A percentile compares a stretch with the other conserved stretches of the same genome.
Evolutionary conservation across 1,140 invertebrate genomes (phyloP).

Genomic region (Meloidogyne floridensis): DNA sequence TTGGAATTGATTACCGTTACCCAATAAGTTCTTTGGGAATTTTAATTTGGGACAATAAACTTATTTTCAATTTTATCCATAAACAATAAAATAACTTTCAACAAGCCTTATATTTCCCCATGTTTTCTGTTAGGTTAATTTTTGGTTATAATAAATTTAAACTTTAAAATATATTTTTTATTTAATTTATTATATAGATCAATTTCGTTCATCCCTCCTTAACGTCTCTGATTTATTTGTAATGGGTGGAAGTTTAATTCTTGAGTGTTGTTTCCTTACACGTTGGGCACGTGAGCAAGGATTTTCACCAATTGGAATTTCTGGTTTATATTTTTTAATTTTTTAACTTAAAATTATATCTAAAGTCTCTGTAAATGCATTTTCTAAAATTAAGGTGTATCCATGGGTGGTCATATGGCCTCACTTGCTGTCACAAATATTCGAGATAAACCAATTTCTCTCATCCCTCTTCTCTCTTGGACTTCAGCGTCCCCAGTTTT

Average conservation of each 20-base stretch:
- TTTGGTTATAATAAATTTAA: too few species aligned
- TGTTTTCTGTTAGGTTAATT: too few species aligned
- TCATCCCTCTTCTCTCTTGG: slow-evolving; percentile 94
- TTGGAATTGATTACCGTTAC: too few species aligned
- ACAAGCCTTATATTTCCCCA: too few species aligned
- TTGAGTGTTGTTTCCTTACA: slow-evolving; percentile 87
- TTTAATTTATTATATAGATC: slow-evolving; percentile 48
- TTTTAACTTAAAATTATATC: neutral
- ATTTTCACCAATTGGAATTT: slow-evolving; percentile 80
- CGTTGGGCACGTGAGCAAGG: slow-evolving; percentile 85
- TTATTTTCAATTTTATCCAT: too few species aligned
- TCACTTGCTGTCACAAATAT: slow-evolving; percentile 84
- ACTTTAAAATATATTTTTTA: slow-evolving; percentile 15
- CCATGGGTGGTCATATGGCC: slow-evolving; percentile 99
- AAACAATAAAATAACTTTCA: too few species aligned
- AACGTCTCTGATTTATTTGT: slow-evolving; percentile 98
- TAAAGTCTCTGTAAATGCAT: too few species aligned
- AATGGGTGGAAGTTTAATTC: slow-evolving; percentile 93
- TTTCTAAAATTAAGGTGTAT: slow-evolving; percentile 74
- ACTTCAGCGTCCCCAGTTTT: slow-evolving; percentile 93
- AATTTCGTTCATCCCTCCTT: slow-evolving; percentile 83
- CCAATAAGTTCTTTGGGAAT: too few species aligned
- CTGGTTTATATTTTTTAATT: neutral
- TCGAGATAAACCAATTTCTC: slow-evolving; percentile 79
- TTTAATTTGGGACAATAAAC: too few species aligned